These are phyloP conservation scores for Phataginus tetradactyla DNA, from an alignment of 2,797 vertebrate species.

Conservation along the genomic window DNA sequence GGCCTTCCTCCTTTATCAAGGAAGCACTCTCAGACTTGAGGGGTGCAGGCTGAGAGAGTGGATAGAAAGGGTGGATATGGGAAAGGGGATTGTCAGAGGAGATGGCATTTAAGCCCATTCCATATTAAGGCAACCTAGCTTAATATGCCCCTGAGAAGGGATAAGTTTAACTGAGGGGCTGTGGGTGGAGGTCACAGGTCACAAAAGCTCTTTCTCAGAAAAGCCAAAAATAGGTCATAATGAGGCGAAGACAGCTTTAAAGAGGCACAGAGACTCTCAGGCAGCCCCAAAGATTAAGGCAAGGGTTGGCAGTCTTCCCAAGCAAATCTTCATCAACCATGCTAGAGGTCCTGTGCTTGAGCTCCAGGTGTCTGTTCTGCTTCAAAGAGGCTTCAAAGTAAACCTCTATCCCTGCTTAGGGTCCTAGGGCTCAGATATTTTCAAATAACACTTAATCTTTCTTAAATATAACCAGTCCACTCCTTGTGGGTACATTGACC, in stretches of 20 bases:
- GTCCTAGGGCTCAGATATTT: background rate
- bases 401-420: background rate
- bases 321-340: background rate
- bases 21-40: background rate
- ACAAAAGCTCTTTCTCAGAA: background rate
- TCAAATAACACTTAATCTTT: background rate
- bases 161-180: background rate
- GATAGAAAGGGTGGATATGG: fast-evolving
- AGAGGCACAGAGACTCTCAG: background rate
- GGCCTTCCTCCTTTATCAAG: background rate
- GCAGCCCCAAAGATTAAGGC: background rate
- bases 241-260: background rate
- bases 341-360: background rate
- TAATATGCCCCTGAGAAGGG: background rate
- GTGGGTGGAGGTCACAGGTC: background rate
- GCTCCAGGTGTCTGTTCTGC: background rate
- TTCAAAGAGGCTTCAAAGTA: background rate
- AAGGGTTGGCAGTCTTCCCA: background rate
- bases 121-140: background rate
- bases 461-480: background rate
- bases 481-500: background rate
- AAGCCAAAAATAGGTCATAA: background rate
- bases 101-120: background rate
- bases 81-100: background rate
- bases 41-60: background rate